These are phyloP conservation scores for Hybos culiciformis DNA, from an alignment of 2,888 invertebrate genomes.

Conservation along the genomic window DNA sequence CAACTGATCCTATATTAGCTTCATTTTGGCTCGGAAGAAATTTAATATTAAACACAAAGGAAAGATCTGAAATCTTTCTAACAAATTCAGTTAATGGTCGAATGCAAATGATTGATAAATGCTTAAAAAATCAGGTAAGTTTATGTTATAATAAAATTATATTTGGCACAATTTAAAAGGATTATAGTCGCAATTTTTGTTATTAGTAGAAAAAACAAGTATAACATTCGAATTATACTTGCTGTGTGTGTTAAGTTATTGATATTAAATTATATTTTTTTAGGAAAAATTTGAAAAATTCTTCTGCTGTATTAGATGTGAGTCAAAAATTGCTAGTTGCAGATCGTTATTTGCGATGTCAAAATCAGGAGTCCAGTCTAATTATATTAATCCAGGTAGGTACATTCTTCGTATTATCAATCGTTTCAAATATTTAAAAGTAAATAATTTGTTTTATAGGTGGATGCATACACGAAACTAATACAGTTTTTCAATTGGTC, in stretches of 20 bases:
- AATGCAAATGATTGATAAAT: constrained; percentile 36
- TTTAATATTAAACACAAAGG: constrained; percentile 51
- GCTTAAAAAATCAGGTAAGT: constrained; percentile 27
- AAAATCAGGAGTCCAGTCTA: constrained; percentile 61
- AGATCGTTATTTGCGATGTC: constrained; percentile 68
- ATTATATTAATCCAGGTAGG: constrained; percentile 60
- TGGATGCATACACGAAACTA: constrained; percentile 67
- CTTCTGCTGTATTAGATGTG: constrained; percentile 43
- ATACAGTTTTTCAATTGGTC: constrained; percentile 47
- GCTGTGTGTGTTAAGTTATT: neutral
- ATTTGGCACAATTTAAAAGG: neutral
- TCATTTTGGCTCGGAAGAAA: constrained; percentile 74
- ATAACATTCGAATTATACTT: too few species aligned
- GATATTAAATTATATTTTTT: constrained; percentile 12
- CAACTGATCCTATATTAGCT: constrained; percentile 51
- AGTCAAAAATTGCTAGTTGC: constrained; percentile 47
- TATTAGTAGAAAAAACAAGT: too few species aligned
- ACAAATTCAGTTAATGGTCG: constrained; percentile 56
- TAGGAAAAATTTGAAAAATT: constrained; percentile 40
- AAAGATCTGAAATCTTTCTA: constrained; percentile 47
- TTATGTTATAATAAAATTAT: constrained; percentile 15
- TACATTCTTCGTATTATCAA: neutral
- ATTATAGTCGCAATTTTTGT: neutral
- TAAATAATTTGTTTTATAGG: constrained; percentile 21
- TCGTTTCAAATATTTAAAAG: neutral